Percentiles rank a stretch among this genome's conserved stretches.
These are phyloP conservation scores for Ornithoptera alexandrae DNA, from an alignment of 2,888 invertebrate species.

Conservation along the genomic window DNA sequence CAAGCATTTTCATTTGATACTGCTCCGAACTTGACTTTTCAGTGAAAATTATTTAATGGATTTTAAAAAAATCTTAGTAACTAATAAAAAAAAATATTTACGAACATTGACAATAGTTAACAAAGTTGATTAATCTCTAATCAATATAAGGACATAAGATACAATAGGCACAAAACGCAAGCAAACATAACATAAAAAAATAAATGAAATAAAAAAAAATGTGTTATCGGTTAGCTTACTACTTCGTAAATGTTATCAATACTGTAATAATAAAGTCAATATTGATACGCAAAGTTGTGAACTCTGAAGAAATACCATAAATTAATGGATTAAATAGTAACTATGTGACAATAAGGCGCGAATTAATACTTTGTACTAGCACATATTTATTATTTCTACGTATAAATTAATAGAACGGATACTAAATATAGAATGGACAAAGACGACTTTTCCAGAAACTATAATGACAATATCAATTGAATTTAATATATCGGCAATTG, in stretches of 20 bases:
- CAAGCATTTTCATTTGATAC: too few species aligned
- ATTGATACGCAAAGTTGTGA: background rate
- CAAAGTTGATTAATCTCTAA: background rate
- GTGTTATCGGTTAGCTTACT: background rate
- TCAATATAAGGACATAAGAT: background rate
- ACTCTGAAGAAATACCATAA: background rate
- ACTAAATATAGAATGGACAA: background rate
- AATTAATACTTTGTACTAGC: background rate
- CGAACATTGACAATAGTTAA: background rate
- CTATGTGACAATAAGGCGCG: background rate
- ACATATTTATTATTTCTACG: background rate
- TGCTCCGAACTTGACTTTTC: too few species aligned
- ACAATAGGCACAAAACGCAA: background rate
- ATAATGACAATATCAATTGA: background rate
- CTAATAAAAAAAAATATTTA: too few species aligned
- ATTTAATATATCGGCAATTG: too few species aligned
- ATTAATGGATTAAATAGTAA: background rate
- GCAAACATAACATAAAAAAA: background rate
- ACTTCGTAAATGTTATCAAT: background rate
- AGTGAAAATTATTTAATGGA: too few species aligned
- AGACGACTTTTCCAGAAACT: background rate
- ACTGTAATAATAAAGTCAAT: conserved; percentile 2
- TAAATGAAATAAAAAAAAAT: background rate
- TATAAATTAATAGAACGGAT: background rate
- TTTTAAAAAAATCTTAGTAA: too few species aligned